Base-by-base conservation (phyloP, 2,113 vertebrate species). In the Australoheros scitulus region DNA sequence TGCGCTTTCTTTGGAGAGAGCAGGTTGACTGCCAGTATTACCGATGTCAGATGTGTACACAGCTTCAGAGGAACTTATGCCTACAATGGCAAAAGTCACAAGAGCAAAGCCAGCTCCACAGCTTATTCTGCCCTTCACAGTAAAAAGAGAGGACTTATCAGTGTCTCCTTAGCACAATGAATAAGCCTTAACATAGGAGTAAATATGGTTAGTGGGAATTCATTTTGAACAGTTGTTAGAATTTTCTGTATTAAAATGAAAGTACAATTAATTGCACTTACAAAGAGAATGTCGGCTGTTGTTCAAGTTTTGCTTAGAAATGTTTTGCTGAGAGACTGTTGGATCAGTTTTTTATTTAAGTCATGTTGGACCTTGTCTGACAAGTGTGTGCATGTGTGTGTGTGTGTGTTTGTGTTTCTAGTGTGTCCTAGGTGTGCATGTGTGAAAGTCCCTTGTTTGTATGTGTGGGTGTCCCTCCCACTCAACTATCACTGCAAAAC, bases 401-500 rank as follows among this genome's bases (percentile, higher is more conserved):
- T 47, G 5, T 68, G 13, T 52, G 41, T 22, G 59, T 32, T 18
- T 5, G 61, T 26, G 3, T 43, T 36, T 26, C 80, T 32, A 34
- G 29, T 50, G 55, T 47, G 74, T 55, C 43, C 65, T 29, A 43
- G 3, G 10, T 52, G 24, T 70, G 50, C 24, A 70, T 70, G 17
- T 36, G 61, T 77, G 60, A 50, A 58, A 76, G 36, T 65, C 70
- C 60, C 80, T 36, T 58, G 36, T 52, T 41, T 76, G 32, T 56
- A 56, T 75, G 32, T 57, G 70, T 76, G 65, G 65, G 65, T 70
- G 17, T 52, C 65, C 65, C 65, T 70, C 65, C 65, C 29, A 52
- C 43, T 70, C 65, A 52, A 52, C 43, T 70, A 70, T 70, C 65
- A 70, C 65, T 70, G 65, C 65, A 70, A 70, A 70, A 70, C 43